Conservation (phyloP, 2,888 invertebrate species). For the Dasypolia templi region DNA sequence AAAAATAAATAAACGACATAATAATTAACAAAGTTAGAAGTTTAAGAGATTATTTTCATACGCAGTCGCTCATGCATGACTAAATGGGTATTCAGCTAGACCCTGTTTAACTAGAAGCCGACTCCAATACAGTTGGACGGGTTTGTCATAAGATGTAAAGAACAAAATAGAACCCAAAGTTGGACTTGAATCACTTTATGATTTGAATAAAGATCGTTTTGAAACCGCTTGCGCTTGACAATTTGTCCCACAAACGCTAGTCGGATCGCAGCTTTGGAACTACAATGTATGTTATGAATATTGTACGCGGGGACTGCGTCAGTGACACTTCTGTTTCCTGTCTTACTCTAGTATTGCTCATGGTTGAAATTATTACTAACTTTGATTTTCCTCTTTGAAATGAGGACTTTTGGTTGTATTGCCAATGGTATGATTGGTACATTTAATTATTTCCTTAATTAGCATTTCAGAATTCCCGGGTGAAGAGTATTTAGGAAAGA, state of each 20-base stretch:
- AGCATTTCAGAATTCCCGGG: too few species aligned
- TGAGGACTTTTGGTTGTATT: too few species aligned
- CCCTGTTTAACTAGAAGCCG: neutral
- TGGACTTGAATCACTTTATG: neutral
- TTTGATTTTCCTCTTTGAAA: neutral
- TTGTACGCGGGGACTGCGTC: constrained; percentile 60
- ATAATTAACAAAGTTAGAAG: too few species aligned
- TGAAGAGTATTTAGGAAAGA: neutral
- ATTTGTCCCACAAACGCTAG: constrained; percentile 16
- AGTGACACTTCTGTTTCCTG: constrained; percentile 39
- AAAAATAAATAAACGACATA: too few species aligned
- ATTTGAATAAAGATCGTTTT: neutral
- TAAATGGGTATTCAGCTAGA: neutral
- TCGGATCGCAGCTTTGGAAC: constrained; percentile 34
- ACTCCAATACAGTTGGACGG: neutral
- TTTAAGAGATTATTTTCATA: neutral
- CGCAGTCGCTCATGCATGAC: neutral
- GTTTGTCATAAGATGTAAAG: too few species aligned
- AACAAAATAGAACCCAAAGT: neutral
- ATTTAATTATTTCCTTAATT: neutral
- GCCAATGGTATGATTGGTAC: neutral
- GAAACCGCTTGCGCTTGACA: neutral
- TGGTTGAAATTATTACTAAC: neutral
- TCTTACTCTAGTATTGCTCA: constrained; percentile 1
- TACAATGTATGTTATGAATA: constrained; percentile 68